Percentiles rank a stretch among this genome's conserved stretches.
These are phyloP conservation scores for Poeciliopsis turneri DNA, from an alignment of 2,797 vertebrate species.

Conservation along the genomic window DNA sequence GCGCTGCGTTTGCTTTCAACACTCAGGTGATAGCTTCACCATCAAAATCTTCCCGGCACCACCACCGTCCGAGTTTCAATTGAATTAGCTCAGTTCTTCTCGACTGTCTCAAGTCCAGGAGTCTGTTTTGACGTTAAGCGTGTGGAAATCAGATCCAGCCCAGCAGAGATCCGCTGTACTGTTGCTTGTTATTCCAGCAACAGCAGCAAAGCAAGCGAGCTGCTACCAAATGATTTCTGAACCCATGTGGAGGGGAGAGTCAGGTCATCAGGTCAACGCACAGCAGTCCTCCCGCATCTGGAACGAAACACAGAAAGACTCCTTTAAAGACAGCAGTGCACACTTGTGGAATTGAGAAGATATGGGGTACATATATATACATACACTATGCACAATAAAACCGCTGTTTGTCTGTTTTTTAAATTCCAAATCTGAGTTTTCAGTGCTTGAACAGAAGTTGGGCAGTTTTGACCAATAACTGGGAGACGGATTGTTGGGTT, in stretches of 20 bases:
- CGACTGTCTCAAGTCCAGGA: background rate
- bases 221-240: constrained; percentile 6
- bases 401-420: background rate
- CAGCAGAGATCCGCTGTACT: background rate
- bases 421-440: background rate
- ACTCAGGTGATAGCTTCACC: background rate
- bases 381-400: background rate
- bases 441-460: background rate
- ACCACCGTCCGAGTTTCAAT: background rate
- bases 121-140: background rate
- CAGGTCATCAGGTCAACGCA: background rate
- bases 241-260: background rate
- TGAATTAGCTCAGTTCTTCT: background rate
- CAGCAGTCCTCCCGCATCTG: constrained; percentile 3
- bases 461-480: background rate
- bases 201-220: constrained; percentile 1
- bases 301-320: background rate
- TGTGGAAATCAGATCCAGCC: background rate
- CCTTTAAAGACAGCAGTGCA: background rate
- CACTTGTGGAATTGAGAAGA: background rate
- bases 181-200: background rate
- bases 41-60: background rate
- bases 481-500: background rate
- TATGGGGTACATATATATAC: background rate
- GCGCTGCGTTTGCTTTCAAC: background rate